A percentile compares a stretch with the other conserved stretches of the same genome.
Evolutionary conservation across 2,888 invertebrate species (phyloP).

Genomic region (Blastobasis lacticolella): DNA sequence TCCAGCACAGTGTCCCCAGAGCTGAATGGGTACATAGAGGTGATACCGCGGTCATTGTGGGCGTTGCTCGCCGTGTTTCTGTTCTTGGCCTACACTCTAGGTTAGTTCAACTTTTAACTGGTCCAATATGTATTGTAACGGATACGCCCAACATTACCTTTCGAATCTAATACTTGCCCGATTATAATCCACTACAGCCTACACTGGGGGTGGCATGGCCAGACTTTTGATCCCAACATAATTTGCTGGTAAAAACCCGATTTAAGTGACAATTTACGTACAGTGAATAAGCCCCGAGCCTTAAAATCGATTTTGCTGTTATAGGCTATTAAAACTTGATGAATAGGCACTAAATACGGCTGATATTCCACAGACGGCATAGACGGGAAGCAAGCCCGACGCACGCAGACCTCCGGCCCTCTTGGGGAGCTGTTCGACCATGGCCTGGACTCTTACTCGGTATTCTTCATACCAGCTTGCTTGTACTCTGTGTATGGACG

Average conservation of each 20-base stretch:
- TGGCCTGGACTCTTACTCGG: conserved; percentile 97
- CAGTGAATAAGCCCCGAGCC: no score
- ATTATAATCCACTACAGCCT: no score
- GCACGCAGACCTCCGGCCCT: conserved; percentile 95
- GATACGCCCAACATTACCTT: no score
- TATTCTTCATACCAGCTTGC: conserved; percentile 93
- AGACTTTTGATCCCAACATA: no score
- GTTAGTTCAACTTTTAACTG: conserved; percentile 66
- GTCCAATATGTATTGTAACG: no score
- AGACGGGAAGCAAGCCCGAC: conserved; percentile 97
- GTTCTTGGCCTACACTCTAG: conserved; percentile 96
- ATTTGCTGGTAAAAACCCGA: no score
- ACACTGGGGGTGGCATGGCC: no score
- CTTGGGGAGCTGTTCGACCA: conserved; percentile 99
- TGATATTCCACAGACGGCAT: conserved; percentile 84
- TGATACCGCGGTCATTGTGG: conserved; percentile 90
- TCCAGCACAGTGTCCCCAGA: conserved; percentile 5
- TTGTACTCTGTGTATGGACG: conserved; percentile 94
- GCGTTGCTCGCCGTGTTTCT: conserved; percentile 88
- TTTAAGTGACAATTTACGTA: no score
- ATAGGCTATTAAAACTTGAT: no score
- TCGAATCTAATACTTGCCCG: no score
- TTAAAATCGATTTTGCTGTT: no score
- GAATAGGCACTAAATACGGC: no score
- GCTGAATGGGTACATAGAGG: conserved; percentile 45